Evolutionary conservation across 2,888 invertebrate species (phyloP).

Genomic region (Microctonus hyperodae): DNA sequence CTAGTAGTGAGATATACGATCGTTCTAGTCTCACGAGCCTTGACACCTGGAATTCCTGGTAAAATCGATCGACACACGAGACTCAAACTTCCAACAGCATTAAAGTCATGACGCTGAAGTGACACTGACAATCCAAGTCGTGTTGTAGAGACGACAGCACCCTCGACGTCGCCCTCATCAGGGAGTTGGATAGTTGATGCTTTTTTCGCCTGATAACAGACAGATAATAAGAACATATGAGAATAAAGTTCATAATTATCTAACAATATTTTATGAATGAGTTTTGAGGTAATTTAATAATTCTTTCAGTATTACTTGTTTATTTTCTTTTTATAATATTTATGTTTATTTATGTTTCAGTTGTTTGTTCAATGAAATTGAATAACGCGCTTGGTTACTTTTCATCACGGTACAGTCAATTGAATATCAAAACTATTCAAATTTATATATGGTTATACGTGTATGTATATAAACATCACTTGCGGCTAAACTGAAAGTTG

Average conservation of each 20-base stretch:
- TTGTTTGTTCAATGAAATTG: no score
- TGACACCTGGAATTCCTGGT: slow-evolving; percentile 48
- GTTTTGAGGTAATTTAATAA: no score
- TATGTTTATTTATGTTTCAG: not conserved
- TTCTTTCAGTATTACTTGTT: no score
- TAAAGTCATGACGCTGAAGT: slow-evolving; percentile 55
- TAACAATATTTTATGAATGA: not conserved
- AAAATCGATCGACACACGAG: slow-evolving; percentile 53
- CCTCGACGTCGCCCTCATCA: slow-evolving; percentile 39
- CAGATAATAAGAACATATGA: not conserved
- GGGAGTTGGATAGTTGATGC: slow-evolving; percentile 44
- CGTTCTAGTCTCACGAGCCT: slow-evolving; percentile 43
- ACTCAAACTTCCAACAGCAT: slow-evolving; percentile 48
- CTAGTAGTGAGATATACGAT: slow-evolving; percentile 55
- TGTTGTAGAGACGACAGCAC: slow-evolving; percentile 46
- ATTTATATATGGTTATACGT: no score
- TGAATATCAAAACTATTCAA: no score
- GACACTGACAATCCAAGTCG: slow-evolving; percentile 48
- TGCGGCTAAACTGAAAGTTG: no score
- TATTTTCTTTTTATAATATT: not conserved
- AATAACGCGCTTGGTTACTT: no score
- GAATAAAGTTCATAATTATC: not conserved
- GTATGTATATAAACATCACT: no score
- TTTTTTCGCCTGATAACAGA: slow-evolving; percentile 46
- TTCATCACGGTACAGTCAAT: no score